Percentiles rank a stretch among this genome's conserved stretches.
Evolutionary conservation across 2,113 vertebrate genomes (phyloP).

Genomic region (Hydrolagus affinis): DNA sequence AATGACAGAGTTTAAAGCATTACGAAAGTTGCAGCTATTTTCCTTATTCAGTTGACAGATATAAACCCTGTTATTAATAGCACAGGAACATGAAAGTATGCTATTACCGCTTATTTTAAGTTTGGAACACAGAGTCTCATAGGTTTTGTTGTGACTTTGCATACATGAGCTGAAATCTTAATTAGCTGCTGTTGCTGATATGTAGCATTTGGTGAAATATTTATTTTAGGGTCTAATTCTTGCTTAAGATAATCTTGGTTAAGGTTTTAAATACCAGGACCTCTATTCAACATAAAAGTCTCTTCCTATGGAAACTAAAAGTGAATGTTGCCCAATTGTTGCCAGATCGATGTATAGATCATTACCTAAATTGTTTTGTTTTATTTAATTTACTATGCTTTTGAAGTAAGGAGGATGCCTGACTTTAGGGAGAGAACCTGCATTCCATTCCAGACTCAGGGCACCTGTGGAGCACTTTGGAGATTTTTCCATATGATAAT

Average conservation of each 20-base stretch:
- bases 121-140: constrained; percentile 13
- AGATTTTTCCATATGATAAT: too few relatives aligned
- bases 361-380: too few relatives aligned
- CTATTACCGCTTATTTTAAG: constrained; percentile 27
- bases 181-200: neutral
- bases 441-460: too few relatives aligned
- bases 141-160: constrained; percentile 26
- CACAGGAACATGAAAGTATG: constrained; percentile 1
- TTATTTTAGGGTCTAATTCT: too few relatives aligned
- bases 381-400: too few relatives aligned
- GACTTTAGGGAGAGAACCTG: too few relatives aligned
- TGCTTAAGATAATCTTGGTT: too few relatives aligned
- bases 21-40: neutral
- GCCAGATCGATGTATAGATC: too few relatives aligned
- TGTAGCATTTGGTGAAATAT: neutral
- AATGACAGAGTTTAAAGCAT: neutral
- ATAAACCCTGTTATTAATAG: constrained; percentile 26
- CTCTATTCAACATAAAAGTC: too few relatives aligned
- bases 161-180: constrained; percentile 14
- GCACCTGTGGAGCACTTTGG: too few relatives aligned
- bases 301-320: neutral
- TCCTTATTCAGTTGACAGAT: constrained; percentile 15
- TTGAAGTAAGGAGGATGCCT: too few relatives aligned
- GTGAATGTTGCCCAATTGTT: neutral
- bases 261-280: too few relatives aligned